Conservation (phyloP, 1,140 invertebrate species). For the Pseudomyrmex pallidus region DNA sequence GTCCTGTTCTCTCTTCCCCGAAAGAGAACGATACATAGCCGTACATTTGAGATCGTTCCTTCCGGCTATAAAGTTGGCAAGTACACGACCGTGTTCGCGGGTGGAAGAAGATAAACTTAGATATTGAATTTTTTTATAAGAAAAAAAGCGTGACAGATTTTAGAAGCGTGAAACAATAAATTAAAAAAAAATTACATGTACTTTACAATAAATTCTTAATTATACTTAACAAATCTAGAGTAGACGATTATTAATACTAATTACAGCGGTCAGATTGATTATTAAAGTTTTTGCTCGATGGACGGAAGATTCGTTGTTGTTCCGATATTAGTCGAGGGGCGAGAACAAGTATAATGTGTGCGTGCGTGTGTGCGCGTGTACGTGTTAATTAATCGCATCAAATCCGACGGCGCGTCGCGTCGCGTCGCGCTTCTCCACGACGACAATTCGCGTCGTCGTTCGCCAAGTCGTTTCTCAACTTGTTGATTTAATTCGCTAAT, state of each 20-base stretch:
- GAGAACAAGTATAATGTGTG: neutral
- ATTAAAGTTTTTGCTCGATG: neutral
- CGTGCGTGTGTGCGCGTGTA: no score
- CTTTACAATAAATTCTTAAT: neutral
- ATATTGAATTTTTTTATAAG: no score
- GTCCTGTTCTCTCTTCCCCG: neutral
- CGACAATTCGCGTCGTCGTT: conserved; percentile 5
- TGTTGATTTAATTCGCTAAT: conserved; percentile 61
- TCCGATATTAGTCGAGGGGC: conserved; percentile 3
- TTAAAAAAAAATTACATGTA: neutral
- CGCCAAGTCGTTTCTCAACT: conserved; percentile 51
- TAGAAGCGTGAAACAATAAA: neutral
- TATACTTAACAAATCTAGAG: no score
- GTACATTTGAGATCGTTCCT: neutral
- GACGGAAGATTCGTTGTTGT: conserved; percentile 6
- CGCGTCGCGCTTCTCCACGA: neutral
- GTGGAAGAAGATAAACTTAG: no score
- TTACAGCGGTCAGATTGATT: neutral
- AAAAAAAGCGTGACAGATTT: no score
- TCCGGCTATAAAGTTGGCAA: neutral
- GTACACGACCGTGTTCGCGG: neutral
- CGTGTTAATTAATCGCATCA: conserved; percentile 48
- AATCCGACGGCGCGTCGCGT: neutral
- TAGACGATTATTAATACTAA: neutral
- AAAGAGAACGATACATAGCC: neutral